A percentile compares a stretch with the other conserved stretches of the same genome.
Evolutionary conservation across 2,797 vertebrate species (phyloP).

Genomic region (Bovichtus diacanthus): DNA sequence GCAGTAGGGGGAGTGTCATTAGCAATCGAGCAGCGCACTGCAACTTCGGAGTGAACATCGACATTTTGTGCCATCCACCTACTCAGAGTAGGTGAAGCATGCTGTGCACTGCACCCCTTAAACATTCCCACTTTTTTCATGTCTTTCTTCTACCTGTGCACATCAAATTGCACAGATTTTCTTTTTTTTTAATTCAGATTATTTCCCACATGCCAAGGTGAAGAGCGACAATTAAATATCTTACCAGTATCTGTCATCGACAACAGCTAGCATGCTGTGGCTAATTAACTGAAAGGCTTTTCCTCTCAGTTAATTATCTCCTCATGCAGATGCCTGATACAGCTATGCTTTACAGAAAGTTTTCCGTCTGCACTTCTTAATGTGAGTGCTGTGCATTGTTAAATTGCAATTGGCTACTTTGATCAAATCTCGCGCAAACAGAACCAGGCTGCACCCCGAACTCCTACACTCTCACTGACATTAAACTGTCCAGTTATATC

Average conservation of each 20-base stretch:
- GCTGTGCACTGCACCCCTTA: background rate
- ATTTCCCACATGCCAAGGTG: slow-evolving; percentile 5
- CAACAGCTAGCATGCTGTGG: slow-evolving; percentile 31
- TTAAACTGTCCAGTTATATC: background rate
- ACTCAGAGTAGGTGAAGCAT: slow-evolving; percentile 3
- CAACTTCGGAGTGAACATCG: slow-evolving; percentile 16
- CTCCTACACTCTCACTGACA: background rate
- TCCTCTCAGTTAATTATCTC: slow-evolving; percentile 20
- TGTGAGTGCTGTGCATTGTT: slow-evolving; percentile 5
- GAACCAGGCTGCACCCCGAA: background rate
- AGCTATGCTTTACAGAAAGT: slow-evolving; percentile 3
- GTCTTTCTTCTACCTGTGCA: background rate
- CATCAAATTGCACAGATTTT: background rate
- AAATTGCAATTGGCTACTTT: slow-evolving; percentile 3
- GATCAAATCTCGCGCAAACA: slow-evolving; percentile 7
- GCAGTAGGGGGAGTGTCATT: background rate
- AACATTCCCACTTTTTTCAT: background rate
- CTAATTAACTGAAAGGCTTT: slow-evolving; percentile 40
- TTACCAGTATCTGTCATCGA: slow-evolving; percentile 19
- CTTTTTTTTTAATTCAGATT: background rate
- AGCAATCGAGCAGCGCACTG: background rate
- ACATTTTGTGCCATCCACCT: slow-evolving; percentile 1
- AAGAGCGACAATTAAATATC: slow-evolving; percentile 32
- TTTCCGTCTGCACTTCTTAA: slow-evolving; percentile 10
- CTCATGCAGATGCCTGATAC: slow-evolving; percentile 3